Evolutionary conservation across 2,797 vertebrate species (phyloP), one percentile per base, ranked within the genome.

Genomic region (Streptopelia turtur): DNA sequence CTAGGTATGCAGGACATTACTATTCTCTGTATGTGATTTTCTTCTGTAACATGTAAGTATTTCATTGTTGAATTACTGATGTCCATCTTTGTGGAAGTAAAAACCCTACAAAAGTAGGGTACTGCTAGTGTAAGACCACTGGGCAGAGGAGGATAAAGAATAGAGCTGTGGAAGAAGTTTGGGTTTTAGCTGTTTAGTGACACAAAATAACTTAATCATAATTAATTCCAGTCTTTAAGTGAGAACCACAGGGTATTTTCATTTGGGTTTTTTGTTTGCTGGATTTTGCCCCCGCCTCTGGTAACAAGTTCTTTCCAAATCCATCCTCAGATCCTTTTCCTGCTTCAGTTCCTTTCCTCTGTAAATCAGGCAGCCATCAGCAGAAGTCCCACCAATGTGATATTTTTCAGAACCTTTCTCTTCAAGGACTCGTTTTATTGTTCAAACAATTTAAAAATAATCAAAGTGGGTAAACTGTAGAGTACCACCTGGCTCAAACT

Each of bases 211-310:
- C 4, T 69, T 6, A 61, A 13, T 28, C 14, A 53, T 52, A 72
- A 53, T 17, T 53, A 43, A 56, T 78, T 60, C 2, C 3, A 50
- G 6, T 45, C 11, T 69, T 77, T 60, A 86, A 61, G 6, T 24
- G 25, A 69, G 28, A 82, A 39, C 8, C 2, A 22, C 4, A 41
- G 10, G 9, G 2, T 0, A 1, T 57, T 25, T 28, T 50, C 59
- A 8, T 23, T 59, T 52, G 8, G 4, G 1, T 4, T 9, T 28
- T 53, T 23, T 71, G 4, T 4, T 76, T 64, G 3, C 17, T 69
- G 52, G 14, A 6, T 41, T 31, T 84, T 60, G 18, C 13, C 25
- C 14, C 50, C 15, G 4, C 50, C 11, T 14, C 28, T 76, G 13
- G 9, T 30, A 56, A 8, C 5, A 72, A 78, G 9, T 56, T 71